A percentile compares a stretch with the other conserved stretches of the same genome.
phyloP scores from a whole-genome alignment of 2,888 invertebrate species.

The Drosophila bunnanda region DNA sequence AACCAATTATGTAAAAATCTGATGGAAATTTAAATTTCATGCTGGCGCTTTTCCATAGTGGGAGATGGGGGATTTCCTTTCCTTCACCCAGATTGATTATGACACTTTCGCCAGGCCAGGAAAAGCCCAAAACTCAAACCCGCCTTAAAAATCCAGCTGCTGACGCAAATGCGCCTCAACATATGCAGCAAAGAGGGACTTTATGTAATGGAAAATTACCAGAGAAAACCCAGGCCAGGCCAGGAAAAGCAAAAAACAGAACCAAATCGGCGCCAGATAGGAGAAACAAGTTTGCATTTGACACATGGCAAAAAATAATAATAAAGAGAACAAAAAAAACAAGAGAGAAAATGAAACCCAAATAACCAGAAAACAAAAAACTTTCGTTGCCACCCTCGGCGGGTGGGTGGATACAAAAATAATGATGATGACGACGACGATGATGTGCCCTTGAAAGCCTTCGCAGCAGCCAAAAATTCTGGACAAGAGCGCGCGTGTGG shows the following conservation, averaged over 20 bases:
- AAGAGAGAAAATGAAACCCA: not conserved
- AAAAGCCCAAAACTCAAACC: too few relatives aligned
- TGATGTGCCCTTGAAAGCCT: conserved; percentile 72
- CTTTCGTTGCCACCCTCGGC: conserved; percentile 24
- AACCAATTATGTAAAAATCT: conserved; percentile 46
- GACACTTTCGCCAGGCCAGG: conserved; percentile 37
- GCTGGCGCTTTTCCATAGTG: not conserved
- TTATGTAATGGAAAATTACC: conserved; percentile 70
- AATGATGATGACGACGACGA: conserved; percentile 21
- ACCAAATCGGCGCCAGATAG: conserved; percentile 51
- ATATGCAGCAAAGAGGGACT: conserved; percentile 35
- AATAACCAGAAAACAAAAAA: conserved; percentile 21
- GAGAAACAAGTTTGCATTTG: conserved; percentile 65
- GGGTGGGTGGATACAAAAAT: conserved; percentile 27
- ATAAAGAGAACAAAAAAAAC: not conserved
- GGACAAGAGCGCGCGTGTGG: conserved; percentile 32
- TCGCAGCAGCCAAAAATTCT: conserved; percentile 24
- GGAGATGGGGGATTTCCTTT: not conserved
- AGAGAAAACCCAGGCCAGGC: conserved; percentile 2
- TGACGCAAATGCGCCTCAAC: conserved; percentile 67
- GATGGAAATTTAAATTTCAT: conserved; percentile 32
- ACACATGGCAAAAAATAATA: conserved; percentile 66
- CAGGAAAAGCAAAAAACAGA: conserved; percentile 38
- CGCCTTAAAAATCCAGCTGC: conserved; percentile 18
- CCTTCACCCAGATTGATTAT: conserved; percentile 58